Base-by-base conservation (phyloP, 2,113 vertebrate species). In the Taxidea taxus region DNA sequence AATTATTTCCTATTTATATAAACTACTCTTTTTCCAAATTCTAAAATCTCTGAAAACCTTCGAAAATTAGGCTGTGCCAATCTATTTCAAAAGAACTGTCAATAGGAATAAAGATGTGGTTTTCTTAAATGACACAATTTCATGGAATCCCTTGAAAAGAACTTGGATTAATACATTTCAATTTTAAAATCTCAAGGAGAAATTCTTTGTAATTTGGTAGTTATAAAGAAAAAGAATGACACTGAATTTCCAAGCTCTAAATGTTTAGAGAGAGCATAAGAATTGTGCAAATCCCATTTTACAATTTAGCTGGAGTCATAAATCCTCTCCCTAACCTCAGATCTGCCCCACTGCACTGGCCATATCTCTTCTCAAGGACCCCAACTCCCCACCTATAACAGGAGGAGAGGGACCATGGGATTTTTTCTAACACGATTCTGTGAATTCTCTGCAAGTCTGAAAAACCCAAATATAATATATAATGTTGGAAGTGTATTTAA, bases 1-100 rank as follows among this genome's bases (percentile, higher is more conserved):
- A 34, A 16, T 66, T 82, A 77, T 92, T 96, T 97, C 87, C 87
- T 94, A 78, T 92, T 96, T 66, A 75, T 34, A 51, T 72, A 88
- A 94, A 83, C 92, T 49, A 60, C 66, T 58, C 84, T 87, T 90
- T 85, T 54, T 87, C 77, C 60, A 54, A 37, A 51, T 90, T 90
- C 42, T 81, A 58, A 42, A 93, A 81, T 31, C 78, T 83, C 54
- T 18, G 64, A 80, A 91, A 93, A 91, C 49, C 78, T 91, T 72
- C 84, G 68, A 62, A 60, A 94, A 75, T n/a, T 27, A 92, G 68
- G 34, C 44, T 12, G 20, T 3, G 31, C 75, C 39, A 6, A 60
- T 78, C 27, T 60, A 9, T 95, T 96, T 70, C 91, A 85, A 86
- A 92, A 62, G 47, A n/a, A 7, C 7, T 70, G 81, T 96, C 94